Evolutionary conservation across 2,113 vertebrate species (phyloP).

Genomic region (Podarcis raffonei): DNA sequence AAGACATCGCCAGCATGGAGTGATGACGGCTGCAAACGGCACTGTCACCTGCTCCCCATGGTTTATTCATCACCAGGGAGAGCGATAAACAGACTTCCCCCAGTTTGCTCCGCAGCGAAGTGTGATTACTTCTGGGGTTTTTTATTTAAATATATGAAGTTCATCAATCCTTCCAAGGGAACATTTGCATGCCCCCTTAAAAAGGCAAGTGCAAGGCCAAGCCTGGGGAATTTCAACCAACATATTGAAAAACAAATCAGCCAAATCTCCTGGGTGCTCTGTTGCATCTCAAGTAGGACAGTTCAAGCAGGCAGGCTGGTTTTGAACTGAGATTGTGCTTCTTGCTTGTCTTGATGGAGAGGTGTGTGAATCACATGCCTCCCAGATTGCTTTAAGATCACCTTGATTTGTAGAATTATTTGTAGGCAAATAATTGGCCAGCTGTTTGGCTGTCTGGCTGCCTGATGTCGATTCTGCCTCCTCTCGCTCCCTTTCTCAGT

Average conservation of each 20-base stretch:
- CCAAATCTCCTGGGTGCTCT: background rate
- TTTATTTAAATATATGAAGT: background rate
- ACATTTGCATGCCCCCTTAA: background rate
- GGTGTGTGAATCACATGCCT: background rate
- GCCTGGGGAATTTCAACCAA: background rate
- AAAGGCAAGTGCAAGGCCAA: background rate
- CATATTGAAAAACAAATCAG: conserved; percentile 7
- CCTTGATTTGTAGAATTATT: background rate
- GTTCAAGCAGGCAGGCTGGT: background rate
- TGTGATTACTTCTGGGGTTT: background rate
- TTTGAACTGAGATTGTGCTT: no score
- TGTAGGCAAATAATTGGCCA: background rate
- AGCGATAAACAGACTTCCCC: background rate
- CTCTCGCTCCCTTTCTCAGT: background rate
- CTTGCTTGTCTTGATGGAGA: no score
- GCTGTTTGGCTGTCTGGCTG: background rate
- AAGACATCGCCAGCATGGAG: background rate
- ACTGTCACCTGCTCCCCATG: background rate
- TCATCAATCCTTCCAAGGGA: background rate
- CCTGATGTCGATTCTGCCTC: no score
- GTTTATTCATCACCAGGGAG: background rate
- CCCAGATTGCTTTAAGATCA: background rate
- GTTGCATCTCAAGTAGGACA: background rate
- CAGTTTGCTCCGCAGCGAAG: background rate
- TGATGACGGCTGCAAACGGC: background rate